Conservation (phyloP, 2,113 vertebrate species). For the Cettia cetti region DNA sequence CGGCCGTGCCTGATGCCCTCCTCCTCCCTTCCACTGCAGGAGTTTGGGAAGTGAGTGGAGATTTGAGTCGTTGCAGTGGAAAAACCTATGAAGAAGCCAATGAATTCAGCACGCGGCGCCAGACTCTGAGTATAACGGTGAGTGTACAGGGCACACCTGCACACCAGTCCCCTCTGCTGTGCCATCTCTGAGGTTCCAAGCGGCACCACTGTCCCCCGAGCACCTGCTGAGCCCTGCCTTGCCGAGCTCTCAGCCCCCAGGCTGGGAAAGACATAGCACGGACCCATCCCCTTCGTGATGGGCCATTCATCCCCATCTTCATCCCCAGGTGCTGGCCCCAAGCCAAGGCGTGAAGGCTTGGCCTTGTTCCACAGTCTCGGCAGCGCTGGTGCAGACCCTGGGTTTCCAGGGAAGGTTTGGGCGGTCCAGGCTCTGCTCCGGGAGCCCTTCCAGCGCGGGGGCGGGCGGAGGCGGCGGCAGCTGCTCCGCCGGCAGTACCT, state of each 20-base stretch:
- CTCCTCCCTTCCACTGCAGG: not conserved
- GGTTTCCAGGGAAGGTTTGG: not conserved
- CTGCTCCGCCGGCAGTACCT: not conserved
- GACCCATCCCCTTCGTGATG: fast-evolving
- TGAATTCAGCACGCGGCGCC: conserved; percentile 72
- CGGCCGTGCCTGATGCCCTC: fast-evolving
- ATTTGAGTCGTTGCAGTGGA: conserved; percentile 78
- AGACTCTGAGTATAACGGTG: conserved; percentile 86
- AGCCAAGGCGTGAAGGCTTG: not conserved
- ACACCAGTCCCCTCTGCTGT: fast-evolving
- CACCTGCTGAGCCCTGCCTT: not conserved
- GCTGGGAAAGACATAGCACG: fast-evolving
- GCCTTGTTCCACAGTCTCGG: not conserved
- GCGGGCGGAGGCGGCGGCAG: not conserved
- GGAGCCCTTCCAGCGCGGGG: not conserved
- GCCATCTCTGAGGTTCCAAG: not conserved
- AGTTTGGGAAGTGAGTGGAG: conserved; percentile 68
- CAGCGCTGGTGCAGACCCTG: not conserved
- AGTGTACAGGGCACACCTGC: conserved; percentile 50
- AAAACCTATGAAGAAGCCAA: conserved; percentile 89
- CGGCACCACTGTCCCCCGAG: fast-evolving
- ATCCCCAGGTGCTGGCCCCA: fast-evolving
- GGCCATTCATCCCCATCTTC: not conserved
- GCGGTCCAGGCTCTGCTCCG: not conserved
- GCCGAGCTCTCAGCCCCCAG: fast-evolving